Conservation (phyloP, 2,113 vertebrate genomes). For the Triplophysa siluroides region DNA sequence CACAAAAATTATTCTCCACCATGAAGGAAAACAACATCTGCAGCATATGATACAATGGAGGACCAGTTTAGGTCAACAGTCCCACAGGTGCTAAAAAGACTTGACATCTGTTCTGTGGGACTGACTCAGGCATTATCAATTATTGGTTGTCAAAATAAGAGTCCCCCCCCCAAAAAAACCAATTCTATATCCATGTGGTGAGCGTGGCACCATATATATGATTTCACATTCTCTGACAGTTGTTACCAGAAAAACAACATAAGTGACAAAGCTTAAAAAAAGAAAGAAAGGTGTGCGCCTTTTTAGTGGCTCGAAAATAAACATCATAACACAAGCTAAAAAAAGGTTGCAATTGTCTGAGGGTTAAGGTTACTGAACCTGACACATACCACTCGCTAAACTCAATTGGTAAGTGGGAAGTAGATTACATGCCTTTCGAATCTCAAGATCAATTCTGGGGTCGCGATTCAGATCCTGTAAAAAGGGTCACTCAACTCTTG, state of each 20-base stretch:
- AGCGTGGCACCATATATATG: slow-evolving; percentile 62
- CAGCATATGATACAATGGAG: slow-evolving; percentile 74
- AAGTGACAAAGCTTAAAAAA: slow-evolving; percentile 3
- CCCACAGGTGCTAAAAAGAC: slow-evolving; percentile 32
- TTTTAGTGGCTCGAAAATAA: background rate
- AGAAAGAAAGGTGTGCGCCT: background rate
- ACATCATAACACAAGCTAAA: background rate
- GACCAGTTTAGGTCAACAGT: slow-evolving; percentile 62
- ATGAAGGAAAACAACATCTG: slow-evolving; percentile 66
- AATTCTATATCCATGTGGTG: slow-evolving; percentile 18
- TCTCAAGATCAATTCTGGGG: background rate
- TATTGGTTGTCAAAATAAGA: slow-evolving; percentile 60
- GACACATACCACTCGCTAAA: slow-evolving; percentile 59
- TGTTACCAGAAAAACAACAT: background rate
- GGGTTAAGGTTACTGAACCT: slow-evolving; percentile 51
- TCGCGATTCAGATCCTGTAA: slow-evolving; percentile 2
- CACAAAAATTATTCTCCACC: slow-evolving; percentile 58
- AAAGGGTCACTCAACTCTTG: slow-evolving; percentile 56
- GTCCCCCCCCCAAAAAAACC: background rate
- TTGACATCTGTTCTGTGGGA: slow-evolving; percentile 63
- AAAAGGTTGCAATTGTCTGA: slow-evolving; percentile 28
- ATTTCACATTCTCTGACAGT: slow-evolving; percentile 69
- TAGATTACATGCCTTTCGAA: background rate
- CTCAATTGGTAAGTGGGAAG: slow-evolving; percentile 61
- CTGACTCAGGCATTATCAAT: slow-evolving; percentile 63